A percentile compares a stretch with the other conserved stretches of the same genome.
Evolutionary conservation across 1,140 invertebrate species (phyloP).

Genomic region (Oedothorax gibbosus): DNA sequence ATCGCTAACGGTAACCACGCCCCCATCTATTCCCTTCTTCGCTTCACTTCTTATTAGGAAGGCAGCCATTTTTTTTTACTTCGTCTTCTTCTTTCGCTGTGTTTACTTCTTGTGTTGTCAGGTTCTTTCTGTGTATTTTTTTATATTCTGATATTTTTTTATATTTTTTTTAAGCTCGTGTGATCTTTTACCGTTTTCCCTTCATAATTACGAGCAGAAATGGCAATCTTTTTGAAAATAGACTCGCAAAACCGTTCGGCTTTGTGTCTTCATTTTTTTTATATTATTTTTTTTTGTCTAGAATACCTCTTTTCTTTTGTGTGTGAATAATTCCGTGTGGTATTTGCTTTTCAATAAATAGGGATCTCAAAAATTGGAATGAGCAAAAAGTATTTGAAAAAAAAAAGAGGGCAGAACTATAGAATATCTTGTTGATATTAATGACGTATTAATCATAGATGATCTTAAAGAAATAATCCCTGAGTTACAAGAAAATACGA

Average conservation of each 20-base stretch:
- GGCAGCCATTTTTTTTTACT: slow-evolving; percentile 19
- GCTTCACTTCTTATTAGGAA: slow-evolving; percentile 52
- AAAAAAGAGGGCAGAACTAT: background rate
- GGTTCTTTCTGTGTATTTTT: background rate
- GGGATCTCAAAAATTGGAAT: slow-evolving; percentile 1
- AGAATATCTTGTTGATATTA: slow-evolving; percentile 27
- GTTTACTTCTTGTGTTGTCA: slow-evolving; percentile 13
- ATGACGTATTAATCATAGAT: slow-evolving; percentile 51
- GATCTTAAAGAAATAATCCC: slow-evolving; percentile 31
- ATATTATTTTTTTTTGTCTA: slow-evolving; percentile 10
- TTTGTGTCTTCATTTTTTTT: slow-evolving; percentile 23
- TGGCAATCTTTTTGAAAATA: slow-evolving; percentile 48
- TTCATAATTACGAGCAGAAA: slow-evolving; percentile 50
- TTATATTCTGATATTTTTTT: background rate
- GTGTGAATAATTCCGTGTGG: slow-evolving; percentile 32
- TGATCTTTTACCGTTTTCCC: slow-evolving; percentile 9
- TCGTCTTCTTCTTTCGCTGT: background rate
- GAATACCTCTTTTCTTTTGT: slow-evolving; percentile 6
- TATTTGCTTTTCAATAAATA: slow-evolving; percentile 44
- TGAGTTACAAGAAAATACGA: slow-evolving; percentile 37
- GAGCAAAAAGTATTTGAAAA: background rate
- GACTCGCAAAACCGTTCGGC: slow-evolving; percentile 51
- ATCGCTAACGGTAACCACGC: slow-evolving; percentile 53
- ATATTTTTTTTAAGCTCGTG: background rate
- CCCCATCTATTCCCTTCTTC: slow-evolving; percentile 44